phyloP scores from a whole-genome alignment of 2,797 vertebrate species.

The Brachyalestes nurse region DNA sequence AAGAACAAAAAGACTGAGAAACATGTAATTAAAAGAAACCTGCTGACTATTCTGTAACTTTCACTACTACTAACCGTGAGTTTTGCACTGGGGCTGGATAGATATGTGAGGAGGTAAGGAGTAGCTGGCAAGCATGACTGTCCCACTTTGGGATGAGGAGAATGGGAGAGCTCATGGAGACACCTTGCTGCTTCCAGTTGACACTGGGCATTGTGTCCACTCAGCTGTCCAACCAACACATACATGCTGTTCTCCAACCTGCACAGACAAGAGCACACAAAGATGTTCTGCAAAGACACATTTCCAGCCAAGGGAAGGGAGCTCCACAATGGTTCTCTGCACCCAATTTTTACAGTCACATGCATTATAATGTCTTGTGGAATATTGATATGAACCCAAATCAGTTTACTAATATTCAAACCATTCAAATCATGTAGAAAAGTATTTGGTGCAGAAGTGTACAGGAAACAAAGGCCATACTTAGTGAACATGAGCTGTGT shows the following conservation, averaged over 20 bases:
- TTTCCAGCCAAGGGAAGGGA: neutral
- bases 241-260: conserved; percentile 89
- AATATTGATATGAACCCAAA: neutral
- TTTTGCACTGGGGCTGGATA: conserved; percentile 88
- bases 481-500: conserved; percentile 86
- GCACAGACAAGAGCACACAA: conserved; percentile 1
- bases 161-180: conserved; percentile 92
- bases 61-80: conserved; percentile 81
- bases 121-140: conserved; percentile 88
- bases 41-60: neutral
- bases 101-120: conserved; percentile 94
- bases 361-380: neutral
- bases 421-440: neutral
- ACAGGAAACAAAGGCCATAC: conserved; percentile 66
- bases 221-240: conserved; percentile 84
- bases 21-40: neutral
- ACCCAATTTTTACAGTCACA: neutral
- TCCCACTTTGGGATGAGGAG: conserved; percentile 77
- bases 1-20: conserved; percentile 6
- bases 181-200: conserved; percentile 88
- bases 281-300: neutral
- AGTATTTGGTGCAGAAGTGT: too few species aligned
- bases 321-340: neutral
- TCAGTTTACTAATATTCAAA: neutral
- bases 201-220: conserved; percentile 81